A percentile compares a stretch with the other conserved stretches of the same genome.
Conservation (phyloP, 2,888 invertebrate species). For the Dasypolia templi region DNA sequence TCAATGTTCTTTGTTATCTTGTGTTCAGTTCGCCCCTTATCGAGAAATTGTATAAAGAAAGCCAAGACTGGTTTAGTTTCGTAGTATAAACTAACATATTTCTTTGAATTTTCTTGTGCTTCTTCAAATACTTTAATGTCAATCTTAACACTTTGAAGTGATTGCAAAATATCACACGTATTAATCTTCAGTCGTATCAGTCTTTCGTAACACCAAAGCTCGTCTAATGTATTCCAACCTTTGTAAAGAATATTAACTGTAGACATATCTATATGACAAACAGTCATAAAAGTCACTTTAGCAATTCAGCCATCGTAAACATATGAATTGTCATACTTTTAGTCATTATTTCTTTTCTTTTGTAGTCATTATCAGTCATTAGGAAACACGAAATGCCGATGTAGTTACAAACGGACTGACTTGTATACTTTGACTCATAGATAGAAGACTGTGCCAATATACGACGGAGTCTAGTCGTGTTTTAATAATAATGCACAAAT, state of each 20-base stretch:
- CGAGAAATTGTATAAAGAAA: constrained; percentile 39
- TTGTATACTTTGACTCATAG: constrained; percentile 64
- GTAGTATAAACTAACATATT: neutral
- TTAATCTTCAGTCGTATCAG: neutral
- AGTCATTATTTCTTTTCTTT: constrained; percentile 62
- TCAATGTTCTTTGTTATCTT: constrained; percentile 44
- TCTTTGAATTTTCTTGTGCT: neutral
- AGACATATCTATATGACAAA: constrained; percentile 55
- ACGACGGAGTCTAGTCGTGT: constrained; percentile 13
- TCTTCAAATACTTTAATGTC: constrained; percentile 4
- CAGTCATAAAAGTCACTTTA: constrained; percentile 60
- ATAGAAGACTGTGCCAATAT: constrained; percentile 60
- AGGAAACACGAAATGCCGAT: constrained; percentile 60
- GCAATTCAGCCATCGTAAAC: constrained; percentile 59
- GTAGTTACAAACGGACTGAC: constrained; percentile 51
- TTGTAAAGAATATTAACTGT: constrained; percentile 35
- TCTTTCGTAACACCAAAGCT: constrained; percentile 21
- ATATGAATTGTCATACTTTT: constrained; percentile 61
- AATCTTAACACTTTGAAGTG: neutral
- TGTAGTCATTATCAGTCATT: constrained; percentile 68
- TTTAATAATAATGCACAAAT: constrained; percentile 46
- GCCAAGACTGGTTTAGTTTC: constrained; percentile 5
- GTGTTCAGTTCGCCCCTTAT: constrained; percentile 24
- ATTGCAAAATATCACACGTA: neutral
- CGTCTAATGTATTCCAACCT: constrained; percentile 14